Percentiles rank a stretch among this genome's conserved stretches.
phyloP scores from a whole-genome alignment of 1,140 invertebrate genomes.

The Ectropis grisescens region DNA sequence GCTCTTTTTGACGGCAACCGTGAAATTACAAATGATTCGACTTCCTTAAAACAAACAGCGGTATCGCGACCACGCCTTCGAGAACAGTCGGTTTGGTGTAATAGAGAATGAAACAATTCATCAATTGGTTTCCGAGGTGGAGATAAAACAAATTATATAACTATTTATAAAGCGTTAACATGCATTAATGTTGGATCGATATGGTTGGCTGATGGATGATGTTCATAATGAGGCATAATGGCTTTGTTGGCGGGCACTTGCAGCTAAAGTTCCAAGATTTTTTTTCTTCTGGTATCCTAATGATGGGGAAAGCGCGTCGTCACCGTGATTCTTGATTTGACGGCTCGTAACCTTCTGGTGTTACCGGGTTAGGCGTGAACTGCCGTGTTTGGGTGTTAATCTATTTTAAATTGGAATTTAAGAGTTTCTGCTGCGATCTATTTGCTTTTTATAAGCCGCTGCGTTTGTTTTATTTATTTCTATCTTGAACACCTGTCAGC shows the following conservation, averaged over 20 bases:
- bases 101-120: slow-evolving; percentile 51
- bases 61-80: slow-evolving; percentile 42
- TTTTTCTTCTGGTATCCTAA: slow-evolving; percentile 49
- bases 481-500: too few species aligned
- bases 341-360: slow-evolving; percentile 42
- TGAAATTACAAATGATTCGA: slow-evolving; percentile 51
- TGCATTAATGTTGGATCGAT: slow-evolving; percentile 64
- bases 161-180: slow-evolving; percentile 68
- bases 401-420: slow-evolving; percentile 33
- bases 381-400: slow-evolving; percentile 37
- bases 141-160: slow-evolving; percentile 68
- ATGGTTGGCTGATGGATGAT: slow-evolving; percentile 60
- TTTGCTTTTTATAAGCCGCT: slow-evolving; percentile 1
- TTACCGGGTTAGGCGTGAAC: slow-evolving; percentile 45
- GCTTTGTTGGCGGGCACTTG: slow-evolving; percentile 57
- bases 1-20: slow-evolving; percentile 41
- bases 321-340: slow-evolving; percentile 46
- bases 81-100: slow-evolving; percentile 45
- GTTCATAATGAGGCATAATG: slow-evolving; percentile 64
- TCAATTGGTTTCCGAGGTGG: slow-evolving; percentile 57
- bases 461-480: too few species aligned
- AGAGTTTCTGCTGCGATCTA: slow-evolving; percentile 5
- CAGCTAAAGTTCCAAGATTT: slow-evolving; percentile 37
- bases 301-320: slow-evolving; percentile 52
- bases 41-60: slow-evolving; percentile 33